Evolutionary conservation across 92 coral and sea anemone genomes (phyloP), one percentile per base, ranked within the genome.

Genomic region (Paramuricea clavata): DNA sequence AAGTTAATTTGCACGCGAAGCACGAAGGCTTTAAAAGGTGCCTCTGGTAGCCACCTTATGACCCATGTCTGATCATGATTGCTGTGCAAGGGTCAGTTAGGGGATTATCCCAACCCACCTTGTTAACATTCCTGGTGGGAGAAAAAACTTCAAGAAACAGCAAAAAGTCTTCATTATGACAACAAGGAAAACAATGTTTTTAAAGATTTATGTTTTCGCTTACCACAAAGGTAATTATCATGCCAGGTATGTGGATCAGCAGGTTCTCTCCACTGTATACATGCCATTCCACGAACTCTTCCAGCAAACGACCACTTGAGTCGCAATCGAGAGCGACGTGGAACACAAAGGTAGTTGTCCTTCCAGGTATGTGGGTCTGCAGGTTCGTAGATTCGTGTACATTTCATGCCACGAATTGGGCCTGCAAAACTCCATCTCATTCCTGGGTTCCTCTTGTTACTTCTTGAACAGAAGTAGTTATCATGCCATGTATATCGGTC

Each of bases 301-400:
- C 93, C 90, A 8, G 31, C 19, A 72, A 90, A 93, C 17, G 93
- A 93, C 95, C 95, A 93, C 16, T 81, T 80, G 80, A 93, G 30
- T 15, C 76, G 76, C 2, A 86, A 33, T 59, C 88, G 90, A 16
- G 72, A 84, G 33, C 70, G 90, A 0, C 90, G 90, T 49, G 93
- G 88, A 69, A 93, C 90, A 49, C 90, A 80, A 1, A 88, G 86
- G 26, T 82, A 85, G 60, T 86, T 78, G 49, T 72, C 87, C 91
- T 93, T 90, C 10, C 62, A 23, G 26, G 62, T 54, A 19, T 54
- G 62, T 54, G 62, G 62, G 8, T 93, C 91, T 30, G 70, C 8
- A 11, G 93, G 85, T 39, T 93, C 95, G 41, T 93, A 90, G 31
- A 92, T 87, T 13, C 81, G 27, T 52, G 91, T 87, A 67, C 95